Evolutionary conservation across 2,888 invertebrate genomes (phyloP).

Genomic region (Ectobius pallidus): DNA sequence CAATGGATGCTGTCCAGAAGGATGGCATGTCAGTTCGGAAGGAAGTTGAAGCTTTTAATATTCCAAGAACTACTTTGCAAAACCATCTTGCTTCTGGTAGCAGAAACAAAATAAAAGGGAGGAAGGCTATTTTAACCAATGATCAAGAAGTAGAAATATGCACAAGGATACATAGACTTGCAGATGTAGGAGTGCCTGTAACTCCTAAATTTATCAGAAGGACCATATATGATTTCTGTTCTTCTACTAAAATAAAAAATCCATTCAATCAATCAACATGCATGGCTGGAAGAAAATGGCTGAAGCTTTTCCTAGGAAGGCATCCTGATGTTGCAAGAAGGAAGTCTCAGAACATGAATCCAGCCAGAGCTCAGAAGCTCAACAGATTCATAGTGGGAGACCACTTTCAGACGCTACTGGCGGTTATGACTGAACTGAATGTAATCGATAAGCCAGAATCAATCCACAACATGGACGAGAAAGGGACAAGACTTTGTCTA

Average conservation of each 20-base stretch:
- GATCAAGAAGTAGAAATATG: not conserved
- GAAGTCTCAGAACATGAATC: constrained; percentile 48
- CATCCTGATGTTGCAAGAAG: constrained; percentile 45
- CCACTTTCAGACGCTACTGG: constrained; percentile 46
- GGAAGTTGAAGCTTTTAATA: not conserved
- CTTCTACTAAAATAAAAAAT: too few relatives aligned
- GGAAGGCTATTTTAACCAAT: not conserved
- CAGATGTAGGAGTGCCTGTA: not conserved
- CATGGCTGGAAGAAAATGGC: too few relatives aligned
- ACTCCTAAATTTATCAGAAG: too few relatives aligned
- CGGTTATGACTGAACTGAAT: constrained; percentile 43
- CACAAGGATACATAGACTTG: not conserved
- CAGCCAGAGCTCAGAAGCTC: constrained; percentile 48
- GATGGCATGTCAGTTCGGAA: not conserved
- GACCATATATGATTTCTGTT: too few relatives aligned
- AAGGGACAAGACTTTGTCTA: constrained; percentile 47
- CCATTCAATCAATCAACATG: too few relatives aligned
- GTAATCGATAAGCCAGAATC: constrained; percentile 45
- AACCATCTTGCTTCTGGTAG: not conserved
- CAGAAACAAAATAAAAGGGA: not conserved
- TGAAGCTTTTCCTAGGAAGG: constrained; percentile 43
- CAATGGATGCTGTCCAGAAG: not conserved
- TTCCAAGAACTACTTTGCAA: too few relatives aligned
- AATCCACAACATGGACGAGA: constrained; percentile 50
- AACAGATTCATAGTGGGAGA: constrained; percentile 46